Percentiles rank a stretch among this genome's conserved stretches.
Evolutionary conservation across 2,113 vertebrate genomes (phyloP).

Genomic region (Atlantisia rogersi): DNA sequence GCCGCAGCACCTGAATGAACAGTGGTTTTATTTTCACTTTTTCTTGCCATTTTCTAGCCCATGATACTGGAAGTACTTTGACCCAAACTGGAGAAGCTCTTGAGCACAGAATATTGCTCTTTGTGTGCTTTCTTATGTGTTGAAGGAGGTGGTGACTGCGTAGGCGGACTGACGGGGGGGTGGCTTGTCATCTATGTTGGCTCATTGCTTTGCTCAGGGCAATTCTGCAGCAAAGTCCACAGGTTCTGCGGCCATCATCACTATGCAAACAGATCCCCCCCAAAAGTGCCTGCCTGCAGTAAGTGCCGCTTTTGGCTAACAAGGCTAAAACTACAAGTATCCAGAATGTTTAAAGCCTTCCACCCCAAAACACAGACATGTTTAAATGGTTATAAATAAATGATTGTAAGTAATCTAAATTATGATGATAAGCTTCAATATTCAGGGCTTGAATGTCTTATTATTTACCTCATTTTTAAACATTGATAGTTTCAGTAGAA

Average conservation of each 20-base stretch:
- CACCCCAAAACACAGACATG: not conserved
- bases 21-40: not conserved
- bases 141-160: not conserved
- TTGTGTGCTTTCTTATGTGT: not conserved
- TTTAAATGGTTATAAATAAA: not conserved
- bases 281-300: not conserved
- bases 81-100: not conserved
- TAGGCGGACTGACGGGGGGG: not conserved
- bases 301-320: not conserved
- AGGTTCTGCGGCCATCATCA: rapidly evolving
- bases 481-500: not conserved
- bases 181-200: not conserved
- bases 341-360: not conserved
- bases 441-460: not conserved
- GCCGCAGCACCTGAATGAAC: not conserved
- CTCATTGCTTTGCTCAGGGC: not conserved
- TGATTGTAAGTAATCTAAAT: not conserved
- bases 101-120: not conserved
- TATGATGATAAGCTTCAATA: not conserved
- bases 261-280: not conserved
- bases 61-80: not conserved
- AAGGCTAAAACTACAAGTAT: not conserved
- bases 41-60: not conserved
- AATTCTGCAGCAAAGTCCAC: not conserved
- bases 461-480: not conserved